These are phyloP conservation scores for Dione vanillae DNA, from an alignment of 2,888 invertebrate species.

Conservation along the genomic window DNA sequence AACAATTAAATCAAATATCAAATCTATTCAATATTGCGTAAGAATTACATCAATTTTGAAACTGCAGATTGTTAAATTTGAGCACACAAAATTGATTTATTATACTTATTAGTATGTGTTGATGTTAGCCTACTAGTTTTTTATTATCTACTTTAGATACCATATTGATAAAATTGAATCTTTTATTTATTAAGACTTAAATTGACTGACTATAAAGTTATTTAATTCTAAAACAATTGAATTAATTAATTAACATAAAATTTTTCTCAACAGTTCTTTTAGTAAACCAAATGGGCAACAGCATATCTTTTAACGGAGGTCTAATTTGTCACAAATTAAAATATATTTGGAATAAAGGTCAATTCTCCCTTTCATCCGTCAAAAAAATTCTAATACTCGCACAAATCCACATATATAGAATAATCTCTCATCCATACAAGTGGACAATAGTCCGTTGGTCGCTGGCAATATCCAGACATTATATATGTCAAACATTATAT, in stretches of 20 bases:
- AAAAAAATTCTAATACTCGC: constrained; percentile 17
- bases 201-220: constrained; percentile 1
- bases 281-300: background rate
- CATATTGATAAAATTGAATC: constrained; percentile 2
- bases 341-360: constrained; percentile 9
- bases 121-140: constrained; percentile 4
- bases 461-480: constrained; percentile 65
- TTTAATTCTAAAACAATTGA: background rate
- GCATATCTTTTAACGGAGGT: background rate
- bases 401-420: constrained; percentile 18
- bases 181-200: constrained; percentile 5
- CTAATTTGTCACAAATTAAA: background rate
- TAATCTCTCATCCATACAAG: constrained; percentile 73
- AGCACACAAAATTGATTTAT: constrained; percentile 5
- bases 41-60: background rate
- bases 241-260: constrained; percentile 12
- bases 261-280: background rate
- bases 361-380: background rate
- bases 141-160: background rate
- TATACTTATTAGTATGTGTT: constrained; percentile 5
- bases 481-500: constrained; percentile 73
- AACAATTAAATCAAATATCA: background rate
- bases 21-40: background rate
- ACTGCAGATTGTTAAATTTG: constrained; percentile 6
- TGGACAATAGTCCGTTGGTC: constrained; percentile 75